These are phyloP conservation scores for Sarcophaga variegata DNA, from an alignment of 2,888 invertebrate genomes.

Conservation along the genomic window DNA sequence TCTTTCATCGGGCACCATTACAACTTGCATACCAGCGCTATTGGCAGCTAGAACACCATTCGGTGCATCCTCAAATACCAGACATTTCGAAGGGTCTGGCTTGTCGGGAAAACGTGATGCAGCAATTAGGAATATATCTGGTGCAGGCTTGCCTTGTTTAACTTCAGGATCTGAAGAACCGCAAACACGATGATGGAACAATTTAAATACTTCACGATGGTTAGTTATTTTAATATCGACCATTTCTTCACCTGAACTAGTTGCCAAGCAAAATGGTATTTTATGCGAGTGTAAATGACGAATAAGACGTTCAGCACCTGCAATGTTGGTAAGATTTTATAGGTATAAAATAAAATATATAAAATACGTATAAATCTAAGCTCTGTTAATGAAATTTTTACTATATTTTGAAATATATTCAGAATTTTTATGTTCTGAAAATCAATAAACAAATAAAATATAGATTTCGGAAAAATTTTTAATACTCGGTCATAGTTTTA, in stretches of 20 bases:
- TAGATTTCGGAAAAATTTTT: neutral
- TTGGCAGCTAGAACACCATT: slow-evolving; percentile 92
- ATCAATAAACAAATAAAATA: neutral
- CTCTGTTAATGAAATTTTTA: neutral
- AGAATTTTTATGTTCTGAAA: neutral
- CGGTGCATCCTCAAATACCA: slow-evolving; percentile 96
- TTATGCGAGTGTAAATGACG: slow-evolving; percentile 88
- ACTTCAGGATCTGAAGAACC: slow-evolving; percentile 92
- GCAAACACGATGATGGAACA: slow-evolving; percentile 90
- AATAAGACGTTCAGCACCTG: slow-evolving; percentile 91
- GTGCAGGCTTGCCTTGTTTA: slow-evolving; percentile 92
- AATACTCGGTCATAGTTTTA: neutral
- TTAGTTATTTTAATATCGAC: slow-evolving; percentile 87
- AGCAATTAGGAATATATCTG: slow-evolving; percentile 92
- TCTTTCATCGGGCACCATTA: slow-evolving; percentile 89
- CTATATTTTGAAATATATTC: neutral
- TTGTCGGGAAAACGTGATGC: slow-evolving; percentile 88
- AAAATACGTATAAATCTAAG: too few species aligned
- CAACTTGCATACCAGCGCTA: slow-evolving; percentile 92
- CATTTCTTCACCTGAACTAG: slow-evolving; percentile 89
- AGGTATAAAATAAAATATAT: too few species aligned
- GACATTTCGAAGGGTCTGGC: slow-evolving; percentile 85
- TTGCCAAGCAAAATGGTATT: slow-evolving; percentile 93
- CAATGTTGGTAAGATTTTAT: slow-evolving; percentile 72
- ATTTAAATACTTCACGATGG: slow-evolving; percentile 85